Evolutionary conservation across 2,888 invertebrate genomes (phyloP), one percentile per base, ranked within the genome.

Genomic region (Nesidiocoris tenuis): DNA sequence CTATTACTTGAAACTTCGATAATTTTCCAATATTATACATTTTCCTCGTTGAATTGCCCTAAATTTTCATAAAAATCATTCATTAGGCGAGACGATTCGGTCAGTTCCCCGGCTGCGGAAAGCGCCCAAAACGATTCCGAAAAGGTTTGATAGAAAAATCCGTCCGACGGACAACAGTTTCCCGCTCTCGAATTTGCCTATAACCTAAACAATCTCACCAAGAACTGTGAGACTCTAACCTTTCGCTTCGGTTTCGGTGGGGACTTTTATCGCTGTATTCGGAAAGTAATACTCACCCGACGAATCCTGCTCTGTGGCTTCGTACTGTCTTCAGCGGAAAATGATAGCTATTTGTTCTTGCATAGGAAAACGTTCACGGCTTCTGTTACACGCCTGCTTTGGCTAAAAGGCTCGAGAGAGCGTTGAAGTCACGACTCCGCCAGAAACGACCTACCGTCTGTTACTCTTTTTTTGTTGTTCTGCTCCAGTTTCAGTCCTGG

Each of bases 371-470:
- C 23, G 75, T 74, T 55, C 78, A 77, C 71, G 78, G 78, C 18
- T 78, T 75, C 70, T 77, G 77, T 63, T 78, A 77, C 74, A 78
- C 78, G 21, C 78, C 78, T 57, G 74, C 59, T 19, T 65, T 78
- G 74, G 78, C 78, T 12, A 75, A 77, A 57, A 76, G 78, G 12
- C 74, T 78, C 61, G 74, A 74, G 22, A 77, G 74, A 61, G 76
- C 75, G 22, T 19, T 77, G 55, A 71, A 63, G 55, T 66, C 19
- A 17, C 64, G 77, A 21, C 63, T 76, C 55, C 76, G 76, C 55
- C 24, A 59, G 66, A 68, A 67, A 63, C 64, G 59, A 24, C 67
- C 75, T 16, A 19, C 61, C 61, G 75, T 75, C 63, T 61, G 75
- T 75, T 39, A 39, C 12, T 39, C 39, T 39, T 39, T 39, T 39